These are phyloP conservation scores for Xenopus petersii DNA, from an alignment of 2,797 vertebrate species.

Conservation along the genomic window DNA sequence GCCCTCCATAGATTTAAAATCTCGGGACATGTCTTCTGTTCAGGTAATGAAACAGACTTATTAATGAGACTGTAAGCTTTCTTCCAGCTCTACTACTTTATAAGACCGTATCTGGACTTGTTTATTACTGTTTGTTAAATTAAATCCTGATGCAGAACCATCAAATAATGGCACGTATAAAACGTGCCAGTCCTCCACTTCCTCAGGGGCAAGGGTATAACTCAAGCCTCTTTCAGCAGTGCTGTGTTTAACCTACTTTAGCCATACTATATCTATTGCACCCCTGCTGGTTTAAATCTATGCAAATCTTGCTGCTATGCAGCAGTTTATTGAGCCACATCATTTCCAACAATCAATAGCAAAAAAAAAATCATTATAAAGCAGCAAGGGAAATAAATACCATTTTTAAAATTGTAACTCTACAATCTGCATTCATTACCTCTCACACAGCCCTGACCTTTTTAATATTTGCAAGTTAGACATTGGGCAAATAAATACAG, in stretches of 20 bases:
- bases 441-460: not conserved
- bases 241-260: not conserved
- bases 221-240: not conserved
- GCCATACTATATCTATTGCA: not conserved
- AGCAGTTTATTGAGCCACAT: not conserved
- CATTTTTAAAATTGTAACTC: not conserved
- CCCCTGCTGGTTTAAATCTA: not conserved
- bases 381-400: not conserved
- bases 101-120: no score
- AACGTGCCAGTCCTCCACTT: no score
- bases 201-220: no score
- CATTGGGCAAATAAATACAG: not conserved
- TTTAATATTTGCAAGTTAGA: not conserved
- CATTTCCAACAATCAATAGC: constrained; percentile 11
- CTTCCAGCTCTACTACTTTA: no score
- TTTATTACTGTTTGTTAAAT: no score
- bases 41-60: no score
- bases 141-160: no score
- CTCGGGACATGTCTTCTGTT: no score
- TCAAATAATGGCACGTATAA: no score
- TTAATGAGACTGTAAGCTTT: no score
- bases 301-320: constrained; percentile 7
- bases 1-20: no score
- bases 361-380: constrained; percentile 3
- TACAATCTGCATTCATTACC: not conserved